phyloP scores from a whole-genome alignment of 1,140 invertebrate genomes.

The Dryas iulia region DNA sequence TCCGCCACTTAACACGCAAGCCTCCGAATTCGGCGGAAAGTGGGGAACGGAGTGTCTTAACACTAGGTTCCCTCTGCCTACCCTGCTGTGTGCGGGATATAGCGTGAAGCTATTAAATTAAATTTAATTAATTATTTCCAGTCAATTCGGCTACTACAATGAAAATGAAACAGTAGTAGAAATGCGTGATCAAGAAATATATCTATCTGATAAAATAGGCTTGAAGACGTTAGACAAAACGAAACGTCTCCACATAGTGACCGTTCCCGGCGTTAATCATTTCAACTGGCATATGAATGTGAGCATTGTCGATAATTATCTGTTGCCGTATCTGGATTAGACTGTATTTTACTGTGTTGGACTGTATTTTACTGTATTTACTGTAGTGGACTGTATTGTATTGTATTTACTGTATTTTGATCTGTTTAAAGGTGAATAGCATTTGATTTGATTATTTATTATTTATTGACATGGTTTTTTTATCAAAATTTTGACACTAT shows the following conservation, averaged over 20 bases:
- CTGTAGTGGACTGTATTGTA: not conserved
- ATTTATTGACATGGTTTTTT: too few relatives aligned
- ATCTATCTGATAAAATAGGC: constrained; percentile 88
- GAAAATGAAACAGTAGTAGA: constrained; percentile 87
- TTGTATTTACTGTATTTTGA: not conserved
- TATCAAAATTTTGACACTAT: too few relatives aligned
- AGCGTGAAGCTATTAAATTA: too few relatives aligned
- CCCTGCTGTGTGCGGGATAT: too few relatives aligned
- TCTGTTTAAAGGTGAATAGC: too few relatives aligned
- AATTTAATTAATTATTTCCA: constrained; percentile 68
- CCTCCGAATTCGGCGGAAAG: too few relatives aligned
- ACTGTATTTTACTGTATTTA: not conserved
- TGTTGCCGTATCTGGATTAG: constrained; percentile 90
- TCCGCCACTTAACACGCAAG: too few relatives aligned
- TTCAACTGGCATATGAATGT: constrained; percentile 90
- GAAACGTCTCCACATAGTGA: constrained; percentile 84
- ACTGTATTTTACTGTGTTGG: not conserved
- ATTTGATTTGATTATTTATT: too few relatives aligned
- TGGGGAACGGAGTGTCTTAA: too few relatives aligned
- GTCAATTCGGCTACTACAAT: constrained; percentile 93
- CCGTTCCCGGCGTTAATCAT: constrained; percentile 88
- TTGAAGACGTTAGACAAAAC: constrained; percentile 86
- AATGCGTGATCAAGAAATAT: constrained; percentile 86
- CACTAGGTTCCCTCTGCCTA: too few relatives aligned
- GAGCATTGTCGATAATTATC: constrained; percentile 87